Base-by-base conservation (phyloP, 2,113 vertebrate species). In the Heterocephalus glaber region DNA sequence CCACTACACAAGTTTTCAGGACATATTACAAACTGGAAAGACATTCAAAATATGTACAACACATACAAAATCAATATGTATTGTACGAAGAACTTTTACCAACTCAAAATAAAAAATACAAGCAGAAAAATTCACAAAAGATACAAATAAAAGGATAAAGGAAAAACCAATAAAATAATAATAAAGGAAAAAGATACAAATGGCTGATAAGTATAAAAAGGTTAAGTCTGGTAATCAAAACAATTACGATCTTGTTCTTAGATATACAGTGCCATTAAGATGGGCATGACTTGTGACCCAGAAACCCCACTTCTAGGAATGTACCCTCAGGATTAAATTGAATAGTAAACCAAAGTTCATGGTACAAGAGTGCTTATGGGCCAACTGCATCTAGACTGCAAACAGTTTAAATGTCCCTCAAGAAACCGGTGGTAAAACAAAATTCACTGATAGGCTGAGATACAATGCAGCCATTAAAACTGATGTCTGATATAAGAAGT, bases 141-240 rank as follows among this genome's bases (percentile, higher is more conserved):
- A 76, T 65, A 52, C 28, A 94, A 68, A 82, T 61, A 86, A 92
- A 92, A 90, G 65, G 14, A 79, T 58, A 76, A 61, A 47, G 70
- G 30, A 72, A 90, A 80, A 47, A 81, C n/a, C 44, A 68, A 60
- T 44, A 60, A 92, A 74, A 86, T 61, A 60, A 13, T 11, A 24
- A 47, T 17, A 22, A 56, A 76, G 41, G 16, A 74, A 74, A 94
- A 74, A 74, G 33, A 86, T 47, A 66, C 30, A 85, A 70, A 68
- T 89, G 17, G 47, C 52, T 86, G 60, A 74, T 92, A 74, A 74
- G 56, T 26, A 41, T 38, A 16, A 92, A 68, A 95, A 76, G 0
- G n/a, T 58, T 60, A 86, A 63, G 6, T 76, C 13, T 84, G 47
- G 6, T 74, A 85, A 88, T 61, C 11, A 81, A 88, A 60, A 76